Evolutionary conservation across 2,888 invertebrate species (phyloP).

Genomic region (Helicoverpa assulta): DNA sequence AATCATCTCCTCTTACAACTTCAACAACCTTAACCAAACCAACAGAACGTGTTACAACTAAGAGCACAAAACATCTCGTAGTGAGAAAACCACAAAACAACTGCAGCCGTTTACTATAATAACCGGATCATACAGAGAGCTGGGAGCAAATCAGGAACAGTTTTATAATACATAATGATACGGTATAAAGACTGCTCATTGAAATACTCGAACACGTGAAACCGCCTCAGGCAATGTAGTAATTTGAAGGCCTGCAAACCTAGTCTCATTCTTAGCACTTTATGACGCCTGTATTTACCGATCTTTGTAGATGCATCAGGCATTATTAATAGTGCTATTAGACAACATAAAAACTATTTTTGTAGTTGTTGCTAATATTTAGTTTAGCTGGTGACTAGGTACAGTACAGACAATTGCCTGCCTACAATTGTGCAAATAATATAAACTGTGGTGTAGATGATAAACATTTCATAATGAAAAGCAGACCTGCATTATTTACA

Average conservation of each 20-base stretch:
- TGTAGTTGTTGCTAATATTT: slow-evolving; percentile 32
- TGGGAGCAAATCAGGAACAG: slow-evolving; percentile 46
- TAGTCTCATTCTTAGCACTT: slow-evolving; percentile 35
- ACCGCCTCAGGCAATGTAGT: slow-evolving; percentile 58
- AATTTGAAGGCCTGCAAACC: slow-evolving; percentile 61
- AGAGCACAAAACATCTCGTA: slow-evolving; percentile 14
- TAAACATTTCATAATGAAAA: background rate
- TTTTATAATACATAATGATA: slow-evolving; percentile 56
- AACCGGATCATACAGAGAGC: slow-evolving; percentile 30
- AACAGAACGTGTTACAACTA: slow-evolving; percentile 3
- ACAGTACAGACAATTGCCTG: too few relatives aligned
- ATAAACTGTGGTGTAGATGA: background rate
- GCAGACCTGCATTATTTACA: background rate
- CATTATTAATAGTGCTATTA: slow-evolving; percentile 37
- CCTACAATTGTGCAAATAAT: too few relatives aligned
- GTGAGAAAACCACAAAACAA: slow-evolving; percentile 35
- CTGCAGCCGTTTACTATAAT: slow-evolving; percentile 41
- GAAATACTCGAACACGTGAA: slow-evolving; percentile 48
- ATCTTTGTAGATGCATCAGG: slow-evolving; percentile 14
- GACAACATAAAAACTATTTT: slow-evolving; percentile 35
- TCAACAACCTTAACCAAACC: slow-evolving; percentile 1
- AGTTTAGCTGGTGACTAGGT: background rate
- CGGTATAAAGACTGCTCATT: slow-evolving; percentile 53
- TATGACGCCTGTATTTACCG: slow-evolving; percentile 47
- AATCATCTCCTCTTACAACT: slow-evolving; percentile 6